Conservation (phyloP, 2,888 invertebrate species). For the Achlya flavicornis region DNA sequence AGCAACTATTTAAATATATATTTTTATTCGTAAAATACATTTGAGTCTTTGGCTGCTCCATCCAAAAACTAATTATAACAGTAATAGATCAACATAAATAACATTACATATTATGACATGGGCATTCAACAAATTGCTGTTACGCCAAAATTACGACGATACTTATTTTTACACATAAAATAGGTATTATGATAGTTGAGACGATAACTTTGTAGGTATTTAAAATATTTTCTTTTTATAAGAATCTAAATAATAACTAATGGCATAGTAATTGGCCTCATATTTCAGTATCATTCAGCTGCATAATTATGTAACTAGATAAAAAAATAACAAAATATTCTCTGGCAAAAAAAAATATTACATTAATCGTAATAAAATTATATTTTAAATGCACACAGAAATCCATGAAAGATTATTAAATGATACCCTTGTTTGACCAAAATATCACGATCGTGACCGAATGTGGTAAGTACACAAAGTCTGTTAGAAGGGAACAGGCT, state of each 20-base stretch:
- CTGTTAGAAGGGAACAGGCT: too few relatives aligned
- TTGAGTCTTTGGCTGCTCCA: constrained; percentile 38
- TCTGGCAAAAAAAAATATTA: neutral
- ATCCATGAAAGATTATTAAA: neutral
- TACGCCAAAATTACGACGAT: neutral
- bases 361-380: neutral
- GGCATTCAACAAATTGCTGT: neutral
- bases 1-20: neutral
- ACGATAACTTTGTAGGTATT: neutral
- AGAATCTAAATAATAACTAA: constrained; percentile 12
- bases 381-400: neutral
- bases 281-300: neutral
- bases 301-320: neutral
- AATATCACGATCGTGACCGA: too few relatives aligned
- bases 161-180: neutral
- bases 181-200: neutral
- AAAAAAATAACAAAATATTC: neutral
- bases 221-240: neutral
- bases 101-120: constrained; percentile 1
- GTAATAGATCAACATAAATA: constrained; percentile 11
- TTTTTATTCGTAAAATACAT: constrained; percentile 39
- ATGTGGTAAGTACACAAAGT: too few relatives aligned
- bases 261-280: constrained; percentile 14
- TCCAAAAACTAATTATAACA: constrained; percentile 20
- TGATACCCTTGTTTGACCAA: too few relatives aligned